phyloP scores from a whole-genome alignment of 2,113 vertebrate genomes.

The Albula goreensis region DNA sequence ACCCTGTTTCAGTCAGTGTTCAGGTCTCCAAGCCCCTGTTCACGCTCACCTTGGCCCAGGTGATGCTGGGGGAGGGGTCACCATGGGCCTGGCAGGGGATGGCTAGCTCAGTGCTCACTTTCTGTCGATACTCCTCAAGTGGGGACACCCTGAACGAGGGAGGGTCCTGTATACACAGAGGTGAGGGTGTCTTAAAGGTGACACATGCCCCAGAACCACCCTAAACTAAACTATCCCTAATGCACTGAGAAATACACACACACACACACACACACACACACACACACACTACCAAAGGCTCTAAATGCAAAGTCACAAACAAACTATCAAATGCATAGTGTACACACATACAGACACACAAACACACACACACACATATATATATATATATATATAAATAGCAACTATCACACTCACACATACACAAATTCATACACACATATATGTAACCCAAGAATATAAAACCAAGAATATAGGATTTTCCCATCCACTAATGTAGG shows the following conservation, averaged over 20 bases:
- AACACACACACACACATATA: too few relatives aligned
- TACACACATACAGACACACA: too few relatives aligned
- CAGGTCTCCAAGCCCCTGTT: neutral
- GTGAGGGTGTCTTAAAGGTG: neutral
- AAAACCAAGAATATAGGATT: neutral
- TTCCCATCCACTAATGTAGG: neutral
- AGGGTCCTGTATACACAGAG: slow-evolving; percentile 74
- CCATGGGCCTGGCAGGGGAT: slow-evolving; percentile 77
- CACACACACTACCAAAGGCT: too few relatives aligned
- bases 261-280: neutral
- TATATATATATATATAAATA: too few relatives aligned
- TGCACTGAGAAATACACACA: too few relatives aligned
- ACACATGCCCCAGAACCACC: neutral
- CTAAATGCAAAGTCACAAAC: too few relatives aligned
- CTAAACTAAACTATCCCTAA: neutral
- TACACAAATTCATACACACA: neutral
- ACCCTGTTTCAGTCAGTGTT: neutral
- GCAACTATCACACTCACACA: too few relatives aligned
- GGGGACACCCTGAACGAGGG: slow-evolving; percentile 77
- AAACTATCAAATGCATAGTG: too few relatives aligned
- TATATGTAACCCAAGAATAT: neutral
- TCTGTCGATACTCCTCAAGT: slow-evolving; percentile 79
- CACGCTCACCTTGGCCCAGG: slow-evolving; percentile 85
- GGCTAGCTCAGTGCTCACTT: slow-evolving; percentile 78
- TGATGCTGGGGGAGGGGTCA: slow-evolving; percentile 73